phyloP scores from a whole-genome alignment of 2,113 vertebrate genomes.

The Pachyramphus minor region DNA sequence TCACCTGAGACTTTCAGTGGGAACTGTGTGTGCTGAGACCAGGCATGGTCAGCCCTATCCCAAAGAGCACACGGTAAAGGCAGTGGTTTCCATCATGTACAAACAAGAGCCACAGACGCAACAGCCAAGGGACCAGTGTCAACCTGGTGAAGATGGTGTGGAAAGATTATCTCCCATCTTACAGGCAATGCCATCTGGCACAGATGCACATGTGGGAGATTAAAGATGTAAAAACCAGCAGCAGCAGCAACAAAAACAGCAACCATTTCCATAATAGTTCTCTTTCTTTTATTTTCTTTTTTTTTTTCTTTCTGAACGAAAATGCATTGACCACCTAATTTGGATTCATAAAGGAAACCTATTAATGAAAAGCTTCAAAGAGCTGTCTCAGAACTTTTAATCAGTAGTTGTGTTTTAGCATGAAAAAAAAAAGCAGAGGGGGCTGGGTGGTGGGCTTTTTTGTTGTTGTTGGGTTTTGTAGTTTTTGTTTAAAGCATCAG shows the following conservation, averaged over 20 bases:
- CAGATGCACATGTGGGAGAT: conserved; percentile 23
- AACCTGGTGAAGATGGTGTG: neutral
- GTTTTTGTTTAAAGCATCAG: conserved; percentile 37
- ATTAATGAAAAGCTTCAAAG: conserved; percentile 67
- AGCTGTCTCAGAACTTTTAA: conserved; percentile 64
- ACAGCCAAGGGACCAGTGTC: neutral
- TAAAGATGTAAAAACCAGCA: conserved; percentile 41
- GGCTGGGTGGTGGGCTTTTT: conserved; percentile 20
- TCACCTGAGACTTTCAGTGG: neutral
- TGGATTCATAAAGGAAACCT: conserved; percentile 69
- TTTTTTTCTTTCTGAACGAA: neutral
- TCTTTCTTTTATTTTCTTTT: neutral
- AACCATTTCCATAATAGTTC: conserved; percentile 39
- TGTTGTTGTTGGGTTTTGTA: conserved; percentile 18
- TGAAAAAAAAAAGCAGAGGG: neutral
- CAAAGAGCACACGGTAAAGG: neutral
- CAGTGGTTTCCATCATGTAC: neutral
- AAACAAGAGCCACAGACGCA: neutral
- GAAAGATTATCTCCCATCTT: neutral
- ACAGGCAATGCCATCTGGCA: conserved; percentile 42
- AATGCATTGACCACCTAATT: conserved; percentile 40
- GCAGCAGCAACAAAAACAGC: neutral
- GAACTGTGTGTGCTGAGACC: neutral
- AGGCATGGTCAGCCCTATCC: neutral
- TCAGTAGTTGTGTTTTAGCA: conserved; percentile 51